phyloP scores from a whole-genome alignment of 2,113 vertebrate species.

The Astur gentilis region DNA sequence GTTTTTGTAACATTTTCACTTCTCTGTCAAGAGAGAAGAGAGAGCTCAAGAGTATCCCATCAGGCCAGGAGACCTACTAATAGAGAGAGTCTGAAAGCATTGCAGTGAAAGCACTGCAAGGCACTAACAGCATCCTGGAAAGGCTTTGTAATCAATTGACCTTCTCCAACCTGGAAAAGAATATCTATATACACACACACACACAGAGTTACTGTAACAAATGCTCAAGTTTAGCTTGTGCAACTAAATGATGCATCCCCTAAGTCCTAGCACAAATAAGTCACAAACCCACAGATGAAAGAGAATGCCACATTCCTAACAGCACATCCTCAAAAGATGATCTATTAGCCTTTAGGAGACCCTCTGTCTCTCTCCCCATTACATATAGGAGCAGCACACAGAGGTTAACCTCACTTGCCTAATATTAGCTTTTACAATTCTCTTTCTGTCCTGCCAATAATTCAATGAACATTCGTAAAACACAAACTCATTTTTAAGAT shows the following conservation, averaged over 20 bases:
- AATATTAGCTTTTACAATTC: background rate
- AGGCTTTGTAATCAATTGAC: background rate
- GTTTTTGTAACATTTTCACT: background rate
- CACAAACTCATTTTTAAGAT: background rate
- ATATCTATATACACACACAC: background rate
- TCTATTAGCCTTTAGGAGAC: background rate
- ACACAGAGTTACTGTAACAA: background rate
- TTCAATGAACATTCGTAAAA: background rate
- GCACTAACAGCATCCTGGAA: background rate
- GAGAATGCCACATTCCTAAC: background rate
- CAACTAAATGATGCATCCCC: background rate
- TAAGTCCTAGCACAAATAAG: background rate
- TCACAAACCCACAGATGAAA: background rate
- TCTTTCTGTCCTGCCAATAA: background rate
- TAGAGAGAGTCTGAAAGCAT: background rate
- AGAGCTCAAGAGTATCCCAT: background rate
- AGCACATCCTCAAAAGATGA: background rate
- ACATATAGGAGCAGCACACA: background rate
- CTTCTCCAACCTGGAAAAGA: background rate
- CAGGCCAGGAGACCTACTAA: background rate
- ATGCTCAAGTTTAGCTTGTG: background rate
- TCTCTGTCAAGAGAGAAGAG: background rate
- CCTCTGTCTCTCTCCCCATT: background rate
- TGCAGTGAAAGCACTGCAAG: background rate
- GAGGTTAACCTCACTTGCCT: background rate